A percentile compares a stretch with the other conserved stretches of the same genome.
Evolutionary conservation across 2,113 vertebrate species (phyloP).

Genomic region (Catagonus wagneri): DNA sequence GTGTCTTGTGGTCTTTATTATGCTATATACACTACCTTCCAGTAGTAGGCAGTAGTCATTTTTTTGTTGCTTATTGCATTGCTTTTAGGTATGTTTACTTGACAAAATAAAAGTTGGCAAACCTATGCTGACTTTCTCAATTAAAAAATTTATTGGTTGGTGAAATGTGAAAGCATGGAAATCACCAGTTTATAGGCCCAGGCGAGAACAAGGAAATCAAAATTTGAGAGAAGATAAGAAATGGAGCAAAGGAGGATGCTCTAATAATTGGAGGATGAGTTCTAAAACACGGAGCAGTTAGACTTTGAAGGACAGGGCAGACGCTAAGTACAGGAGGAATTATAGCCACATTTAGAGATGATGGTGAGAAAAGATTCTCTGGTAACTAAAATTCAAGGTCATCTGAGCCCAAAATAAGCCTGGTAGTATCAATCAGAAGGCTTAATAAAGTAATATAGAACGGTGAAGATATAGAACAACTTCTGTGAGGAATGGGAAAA

Average conservation of each 20-base stretch:
- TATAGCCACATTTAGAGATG: not conserved
- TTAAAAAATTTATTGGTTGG: not conserved
- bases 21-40: not conserved
- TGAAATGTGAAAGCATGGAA: slow-evolving; percentile 37
- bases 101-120: slow-evolving; percentile 7
- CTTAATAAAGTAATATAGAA: not conserved
- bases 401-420: not conserved
- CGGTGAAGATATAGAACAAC: not conserved
- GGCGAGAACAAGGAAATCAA: slow-evolving; percentile 25
- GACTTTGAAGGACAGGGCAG: not conserved
- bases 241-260: not conserved
- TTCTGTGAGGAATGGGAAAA: not conserved
- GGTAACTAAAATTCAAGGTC: slow-evolving; percentile 25
- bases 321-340: not conserved
- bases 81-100: not conserved
- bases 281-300: not conserved
- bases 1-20: not conserved
- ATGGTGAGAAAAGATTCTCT: not conserved
- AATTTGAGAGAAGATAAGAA: not conserved
- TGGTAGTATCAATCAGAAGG: not conserved
- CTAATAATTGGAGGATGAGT: not conserved
- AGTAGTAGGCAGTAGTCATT: not conserved
- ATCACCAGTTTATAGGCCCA: not conserved
- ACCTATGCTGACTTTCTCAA: not conserved
- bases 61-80: slow-evolving; percentile 8